Evolutionary conservation across 1,140 invertebrate species (phyloP).

Genomic region (Drosophila willistoni): DNA sequence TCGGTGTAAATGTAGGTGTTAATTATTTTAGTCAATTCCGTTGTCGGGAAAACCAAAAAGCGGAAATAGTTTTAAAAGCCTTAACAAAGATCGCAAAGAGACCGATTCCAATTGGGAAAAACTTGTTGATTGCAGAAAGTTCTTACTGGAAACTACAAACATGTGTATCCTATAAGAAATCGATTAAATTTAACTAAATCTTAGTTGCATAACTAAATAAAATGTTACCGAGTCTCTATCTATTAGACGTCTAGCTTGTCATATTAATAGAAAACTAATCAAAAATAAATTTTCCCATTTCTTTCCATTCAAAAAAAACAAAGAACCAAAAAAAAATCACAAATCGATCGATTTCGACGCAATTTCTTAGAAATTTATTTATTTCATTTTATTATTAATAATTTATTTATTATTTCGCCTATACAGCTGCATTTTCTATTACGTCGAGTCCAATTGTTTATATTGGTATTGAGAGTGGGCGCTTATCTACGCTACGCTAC

Average conservation of each 20-base stretch:
- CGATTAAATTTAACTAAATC: not conserved
- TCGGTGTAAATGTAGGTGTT: no score
- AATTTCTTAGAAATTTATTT: constrained; percentile 18
- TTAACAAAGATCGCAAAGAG: no score
- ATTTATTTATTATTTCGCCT: constrained; percentile 27
- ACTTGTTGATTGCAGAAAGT: no score
- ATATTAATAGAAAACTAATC: constrained; percentile 6
- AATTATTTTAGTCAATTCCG: not conserved
- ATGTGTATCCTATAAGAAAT: no score
- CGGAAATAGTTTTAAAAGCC: no score
- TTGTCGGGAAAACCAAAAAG: no score
- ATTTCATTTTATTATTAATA: constrained; percentile 9
- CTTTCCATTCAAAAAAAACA: not conserved
- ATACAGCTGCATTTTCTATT: constrained; percentile 20
- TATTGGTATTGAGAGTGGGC: constrained; percentile 19
- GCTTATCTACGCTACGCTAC: constrained; percentile 65
- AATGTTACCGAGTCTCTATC: not conserved
- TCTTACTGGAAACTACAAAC: no score
- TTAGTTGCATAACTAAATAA: not conserved
- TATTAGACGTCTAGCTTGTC: not conserved
- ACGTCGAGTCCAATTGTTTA: constrained; percentile 14
- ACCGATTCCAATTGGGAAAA: no score
- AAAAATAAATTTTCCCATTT: not conserved
- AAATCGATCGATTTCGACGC: no score
- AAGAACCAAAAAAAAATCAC: no score